Base-by-base conservation (phyloP, 2,888 invertebrate species). In the Tipula unca region DNA sequence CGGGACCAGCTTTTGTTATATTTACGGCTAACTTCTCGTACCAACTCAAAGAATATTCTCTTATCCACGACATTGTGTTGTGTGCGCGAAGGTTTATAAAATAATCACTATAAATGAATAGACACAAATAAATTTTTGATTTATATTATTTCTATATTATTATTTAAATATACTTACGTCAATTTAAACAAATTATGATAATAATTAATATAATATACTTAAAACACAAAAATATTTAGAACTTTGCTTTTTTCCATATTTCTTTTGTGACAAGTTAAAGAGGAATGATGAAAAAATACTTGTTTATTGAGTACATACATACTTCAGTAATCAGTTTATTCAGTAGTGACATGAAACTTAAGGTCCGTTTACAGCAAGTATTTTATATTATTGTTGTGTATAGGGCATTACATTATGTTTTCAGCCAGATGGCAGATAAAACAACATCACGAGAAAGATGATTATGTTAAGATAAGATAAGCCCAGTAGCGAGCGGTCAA, bases 1-100 rank as follows among this genome's bases (percentile, higher is more conserved):
- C 92, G 36, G 94, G 93, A 2, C 98, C 98, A 48, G 94, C 93
- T 90, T 94, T 95, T 29, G 98, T 91, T 8, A 98, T 92, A 87
- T 93, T 93, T 32, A 95, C 91, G 88, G 95, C 95, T 85, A 96
- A 91, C 85, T 92, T 92, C 92, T 98, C 96, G 86, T 96, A 91
- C 93, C 95, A 96, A 86, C 93, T 93, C 88, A 96, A 92, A 86
- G 94, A 92, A 87, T 93, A 94, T 87, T 96, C 95, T 86, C 94
- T 93, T 86, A 98, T 93, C 97, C 97, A 97, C 87, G 95, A 93
- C 94, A 94, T 94, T 86, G 86, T 89, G 69, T 69, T 69, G 69
- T 10, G 10, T 69, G 1, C 25, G 86, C 29, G 10, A 25, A 69
- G 69, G 25, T 69, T n/a, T 48, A 6, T 69, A 4, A 69, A 10